Evolutionary conservation across 2,888 invertebrate species (phyloP), one percentile per base, ranked within the genome.

Genomic region (Acleris laterana): DNA sequence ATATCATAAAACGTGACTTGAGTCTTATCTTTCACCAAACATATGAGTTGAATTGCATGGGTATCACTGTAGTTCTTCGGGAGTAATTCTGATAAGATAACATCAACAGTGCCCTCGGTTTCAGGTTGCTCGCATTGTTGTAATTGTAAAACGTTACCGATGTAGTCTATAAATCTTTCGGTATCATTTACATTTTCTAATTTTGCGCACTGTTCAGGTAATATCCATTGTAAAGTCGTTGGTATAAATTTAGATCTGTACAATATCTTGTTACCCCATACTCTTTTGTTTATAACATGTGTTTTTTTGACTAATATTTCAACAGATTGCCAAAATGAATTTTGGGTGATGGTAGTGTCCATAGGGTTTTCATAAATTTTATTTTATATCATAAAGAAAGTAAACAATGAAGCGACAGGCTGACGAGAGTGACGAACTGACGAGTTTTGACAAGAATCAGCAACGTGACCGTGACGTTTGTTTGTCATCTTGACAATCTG

Each of bases 241-340:
- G 75, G 65, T 61, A 69, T 74, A 63, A 74, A 80, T 55, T 38
- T 46, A 51, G 63, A 63, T 71, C 71, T 79, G 61, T 73, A 74
- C 75, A 87, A 79, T 64, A 82, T 70, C 76, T 87, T 93, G 59
- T 79, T 80, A 17, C 95, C 95, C 82, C 95, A 94, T 78, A 97
- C 87, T 80, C 95, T 95, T 75, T 95, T 95, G 84, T 97, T 96
- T 6, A 96, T 87, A 64, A 96, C 93, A 80, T 96, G 96, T 59
- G 96, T 95, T 81, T 95, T 95, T 63, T 87, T 90, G 66, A 95
- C 81, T 79, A 96, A 94, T 71, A 97, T 93, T 59, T 88, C 80
- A 60, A 96, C 83, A 1, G 95, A 92, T 68, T 93, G 89, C 95
- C 96, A 96, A 85, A 96, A 97, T 28, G 72, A 76, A 38, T 69